Percentiles rank a stretch among this genome's conserved stretches.
phyloP scores from a whole-genome alignment of 2,888 invertebrate genomes.

The Caenorhabditis becei region DNA sequence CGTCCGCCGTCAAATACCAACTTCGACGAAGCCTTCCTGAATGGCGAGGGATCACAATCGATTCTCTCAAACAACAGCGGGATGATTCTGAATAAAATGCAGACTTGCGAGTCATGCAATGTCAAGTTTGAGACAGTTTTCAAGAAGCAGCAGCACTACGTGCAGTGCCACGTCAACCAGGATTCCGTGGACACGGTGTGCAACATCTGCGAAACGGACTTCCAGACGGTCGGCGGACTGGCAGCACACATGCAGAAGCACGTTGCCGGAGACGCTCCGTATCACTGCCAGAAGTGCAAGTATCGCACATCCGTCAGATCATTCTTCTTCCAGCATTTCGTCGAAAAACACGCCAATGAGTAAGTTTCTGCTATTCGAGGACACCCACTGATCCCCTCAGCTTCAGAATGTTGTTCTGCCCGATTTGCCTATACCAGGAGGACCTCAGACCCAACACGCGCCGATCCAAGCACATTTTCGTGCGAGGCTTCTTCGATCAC shows the following conservation, averaged over 20 bases:
- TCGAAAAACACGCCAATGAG: conserved; percentile 56
- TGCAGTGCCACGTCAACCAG: conserved; percentile 11
- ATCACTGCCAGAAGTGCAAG: conserved; percentile 61
- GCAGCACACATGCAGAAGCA: conserved; percentile 46
- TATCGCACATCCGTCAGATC: conserved; percentile 56
- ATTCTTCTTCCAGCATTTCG: conserved; percentile 57
- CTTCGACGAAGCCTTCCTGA: neutral
- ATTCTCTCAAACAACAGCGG: conserved; percentile 20
- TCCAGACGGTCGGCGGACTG: neutral
- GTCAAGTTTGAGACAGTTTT: conserved; percentile 7
- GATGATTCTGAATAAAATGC: conserved; percentile 9
- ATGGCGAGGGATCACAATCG: neutral
- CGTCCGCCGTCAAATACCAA: neutral
- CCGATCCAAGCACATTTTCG: conserved; percentile 18
- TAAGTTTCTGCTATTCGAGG: conserved; percentile 23
- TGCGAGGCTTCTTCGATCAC: conserved; percentile 21
- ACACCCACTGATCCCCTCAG: neutral
- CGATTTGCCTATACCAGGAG: conserved; percentile 44
- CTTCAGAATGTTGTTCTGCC: conserved; percentile 49
- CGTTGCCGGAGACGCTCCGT: conserved; percentile 61
- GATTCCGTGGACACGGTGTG: conserved; percentile 11
- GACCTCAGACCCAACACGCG: conserved; percentile 27
- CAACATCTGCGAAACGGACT: conserved; percentile 57
- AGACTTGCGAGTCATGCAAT: conserved; percentile 45
- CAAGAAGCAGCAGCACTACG: conserved; percentile 17